Evolutionary conservation across 2,113 vertebrate species (phyloP).

Genomic region (Pseudorasbora parva): DNA sequence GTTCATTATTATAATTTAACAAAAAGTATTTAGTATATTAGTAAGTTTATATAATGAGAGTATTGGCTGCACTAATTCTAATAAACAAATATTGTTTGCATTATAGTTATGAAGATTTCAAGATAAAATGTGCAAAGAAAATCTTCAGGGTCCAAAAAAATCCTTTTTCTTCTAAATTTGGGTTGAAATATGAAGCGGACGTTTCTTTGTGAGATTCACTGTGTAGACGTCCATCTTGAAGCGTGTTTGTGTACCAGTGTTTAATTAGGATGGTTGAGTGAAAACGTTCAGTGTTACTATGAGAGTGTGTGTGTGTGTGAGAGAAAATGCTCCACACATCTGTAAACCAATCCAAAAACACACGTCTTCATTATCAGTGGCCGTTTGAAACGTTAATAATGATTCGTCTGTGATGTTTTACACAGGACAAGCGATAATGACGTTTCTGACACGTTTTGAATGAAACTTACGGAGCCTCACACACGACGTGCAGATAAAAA

Average conservation of each 20-base stretch:
- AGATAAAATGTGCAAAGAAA: too few relatives aligned
- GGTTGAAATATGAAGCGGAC: not conserved
- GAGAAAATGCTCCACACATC: not conserved
- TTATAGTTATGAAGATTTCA: too few relatives aligned
- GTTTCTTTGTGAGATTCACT: constrained; percentile 25
- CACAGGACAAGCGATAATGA: constrained; percentile 20
- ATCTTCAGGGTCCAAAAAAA: not conserved
- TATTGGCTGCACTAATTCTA: too few relatives aligned
- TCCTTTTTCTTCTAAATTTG: not conserved
- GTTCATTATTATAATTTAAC: too few relatives aligned
- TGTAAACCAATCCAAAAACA: not conserved
- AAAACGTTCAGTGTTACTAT: constrained; percentile 54
- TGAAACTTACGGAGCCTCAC: not conserved
- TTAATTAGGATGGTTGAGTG: constrained; percentile 47
- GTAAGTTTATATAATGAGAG: too few relatives aligned
- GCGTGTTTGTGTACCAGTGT: not conserved
- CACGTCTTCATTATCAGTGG: not conserved
- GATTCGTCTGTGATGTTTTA: not conserved
- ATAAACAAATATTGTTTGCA: too few relatives aligned
- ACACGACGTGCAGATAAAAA: too few relatives aligned
- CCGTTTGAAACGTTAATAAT: not conserved
- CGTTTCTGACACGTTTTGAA: not conserved
- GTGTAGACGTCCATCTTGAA: not conserved
- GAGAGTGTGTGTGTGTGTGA: constrained; percentile 13
- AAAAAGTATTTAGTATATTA: too few relatives aligned